phyloP scores from a whole-genome alignment of 2,797 vertebrate species.

The Rhinichthys osculus region DNA sequence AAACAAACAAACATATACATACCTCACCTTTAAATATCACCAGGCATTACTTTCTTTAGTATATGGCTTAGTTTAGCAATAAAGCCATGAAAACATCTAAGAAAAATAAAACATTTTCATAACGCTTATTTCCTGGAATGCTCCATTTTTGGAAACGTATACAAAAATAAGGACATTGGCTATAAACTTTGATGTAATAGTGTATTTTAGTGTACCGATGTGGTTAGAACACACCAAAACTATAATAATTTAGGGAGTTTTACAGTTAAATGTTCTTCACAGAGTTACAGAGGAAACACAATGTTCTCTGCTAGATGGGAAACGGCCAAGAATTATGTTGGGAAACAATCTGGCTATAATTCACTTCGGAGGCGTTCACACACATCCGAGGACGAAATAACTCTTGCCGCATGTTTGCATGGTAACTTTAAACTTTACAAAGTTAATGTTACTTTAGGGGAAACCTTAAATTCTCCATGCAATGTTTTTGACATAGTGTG shows the following conservation, averaged over 20 bases:
- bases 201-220: neutral
- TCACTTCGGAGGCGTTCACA: slow-evolving; percentile 20
- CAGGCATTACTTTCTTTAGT: slow-evolving; percentile 8
- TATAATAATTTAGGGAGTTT: neutral
- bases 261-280: slow-evolving; percentile 1
- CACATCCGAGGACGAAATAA: neutral
- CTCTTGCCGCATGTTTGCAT: neutral
- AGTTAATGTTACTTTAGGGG: slow-evolving; percentile 6
- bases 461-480: neutral
- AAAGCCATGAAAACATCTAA: neutral
- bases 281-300: slow-evolving; percentile 30
- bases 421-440: neutral
- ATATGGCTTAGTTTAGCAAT: slow-evolving; percentile 1
- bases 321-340: slow-evolving; percentile 30
- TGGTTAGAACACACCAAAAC: neutral
- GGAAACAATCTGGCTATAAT: slow-evolving; percentile 41
- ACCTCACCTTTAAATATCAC: slow-evolving; percentile 34
- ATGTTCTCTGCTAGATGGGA: slow-evolving; percentile 33
- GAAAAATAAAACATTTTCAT: neutral
- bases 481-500: neutral
- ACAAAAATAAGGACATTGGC: neutral
- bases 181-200: neutral
- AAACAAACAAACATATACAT: slow-evolving; percentile 8
- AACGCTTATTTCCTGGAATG: neutral
- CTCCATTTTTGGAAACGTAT: neutral